These are phyloP conservation scores for Himalopsyche phryganea DNA, from an alignment of 1,140 invertebrate species.

Conservation along the genomic window DNA sequence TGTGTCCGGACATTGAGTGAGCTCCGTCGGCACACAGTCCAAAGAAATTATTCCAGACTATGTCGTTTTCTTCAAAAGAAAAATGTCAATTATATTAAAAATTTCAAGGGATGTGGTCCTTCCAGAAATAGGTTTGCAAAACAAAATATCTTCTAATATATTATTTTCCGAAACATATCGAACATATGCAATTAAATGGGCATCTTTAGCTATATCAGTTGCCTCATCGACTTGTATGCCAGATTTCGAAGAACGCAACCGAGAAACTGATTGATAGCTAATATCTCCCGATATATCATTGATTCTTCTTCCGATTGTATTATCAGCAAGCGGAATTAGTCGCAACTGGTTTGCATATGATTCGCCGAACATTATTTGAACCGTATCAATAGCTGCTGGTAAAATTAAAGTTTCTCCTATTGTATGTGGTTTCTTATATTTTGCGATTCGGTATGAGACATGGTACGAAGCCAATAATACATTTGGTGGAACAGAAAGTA, in stretches of 20 bases:
- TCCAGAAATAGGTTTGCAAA: slow-evolving; percentile 16
- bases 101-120: too few species aligned
- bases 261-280: slow-evolving; percentile 24
- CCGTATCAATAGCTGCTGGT: too few species aligned
- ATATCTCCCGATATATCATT: slow-evolving; percentile 30
- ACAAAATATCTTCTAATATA: slow-evolving; percentile 22
- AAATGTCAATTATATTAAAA: too few species aligned
- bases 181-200: slow-evolving; percentile 23
- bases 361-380: slow-evolving; percentile 36
- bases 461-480: too few species aligned
- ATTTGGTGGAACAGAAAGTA: too few species aligned
- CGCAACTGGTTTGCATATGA: slow-evolving; percentile 26
- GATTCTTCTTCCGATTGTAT: slow-evolving; percentile 32
- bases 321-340: slow-evolving; percentile 28
- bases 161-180: slow-evolving; percentile 24
- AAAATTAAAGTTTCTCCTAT: too few species aligned
- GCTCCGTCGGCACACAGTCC: slow-evolving; percentile 20
- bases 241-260: slow-evolving; percentile 18
- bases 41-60: slow-evolving; percentile 20
- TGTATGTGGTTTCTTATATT: slow-evolving; percentile 37
- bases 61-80: too few species aligned
- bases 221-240: too few species aligned
- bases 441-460: slow-evolving; percentile 32
- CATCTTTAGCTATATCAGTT: too few species aligned
- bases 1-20: too few species aligned